Evolutionary conservation across 2,797 vertebrate genomes (phyloP), one percentile per base, ranked within the genome.

Genomic region (Mus minutoides): DNA sequence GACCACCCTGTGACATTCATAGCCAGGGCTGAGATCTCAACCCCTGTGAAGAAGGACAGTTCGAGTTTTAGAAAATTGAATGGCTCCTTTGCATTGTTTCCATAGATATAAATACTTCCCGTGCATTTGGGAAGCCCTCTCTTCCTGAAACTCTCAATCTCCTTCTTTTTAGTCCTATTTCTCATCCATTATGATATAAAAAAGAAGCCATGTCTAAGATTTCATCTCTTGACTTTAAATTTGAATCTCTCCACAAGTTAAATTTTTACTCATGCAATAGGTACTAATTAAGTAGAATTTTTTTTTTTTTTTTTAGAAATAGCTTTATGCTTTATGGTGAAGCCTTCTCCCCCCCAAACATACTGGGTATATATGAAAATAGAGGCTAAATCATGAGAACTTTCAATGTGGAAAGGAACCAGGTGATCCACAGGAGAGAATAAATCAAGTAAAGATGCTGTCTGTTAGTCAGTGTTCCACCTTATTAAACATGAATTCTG

Each of bases 401-500:
- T 54, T 82, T 93, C 69, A 76, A 19, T 37, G 93, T 12, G 13
- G 92, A 84, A 86, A 93, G 62, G 60, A 96, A 84, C 91, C 31
- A 58, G 2, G 21, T 67, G 11, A 88, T 94, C 93, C n/a, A 58
- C 4, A 52, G 37, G 90, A 56, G 90, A 82, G 64, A 46, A 14
- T 89, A 89, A 84, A 69, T 93, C 52, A 69, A 49, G 37, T 75
- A 80, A 91, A 86, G 93, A n/a, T 62, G 8, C 67, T 43, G 37
- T 34, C 58, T 91, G 75, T 79, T 86, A 60, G 40, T 62, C 34
- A 2, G 52, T 58, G 16, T 92, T 84, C 58, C 60, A 88, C 60
- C 58, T 76, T 92, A 67, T 94, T 88, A 90, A 97, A 84, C 79
- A 73, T 49, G 82, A 94, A 76, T 95, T 92, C 83, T 78, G 37